Evolutionary conservation across 2,797 vertebrate genomes (phyloP), one percentile per base, ranked within the genome.

Genomic region (Syncerus caffer): DNA sequence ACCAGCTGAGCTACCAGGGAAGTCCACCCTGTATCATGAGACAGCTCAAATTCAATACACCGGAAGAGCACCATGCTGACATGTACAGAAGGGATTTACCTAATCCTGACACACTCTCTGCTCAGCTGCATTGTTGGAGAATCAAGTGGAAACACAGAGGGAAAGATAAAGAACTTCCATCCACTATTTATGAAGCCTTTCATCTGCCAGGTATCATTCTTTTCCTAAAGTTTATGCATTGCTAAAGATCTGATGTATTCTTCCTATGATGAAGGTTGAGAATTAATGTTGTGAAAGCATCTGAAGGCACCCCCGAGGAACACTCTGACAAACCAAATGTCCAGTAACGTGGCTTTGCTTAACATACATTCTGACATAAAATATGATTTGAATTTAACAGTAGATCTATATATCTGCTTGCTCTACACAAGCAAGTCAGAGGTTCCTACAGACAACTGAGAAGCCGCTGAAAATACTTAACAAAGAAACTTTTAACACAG

Each of bases 61-160:
- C 99, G 0, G 99, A 99, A 89, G 99, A 99, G 57, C 99, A 99
- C 85, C 99, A 99, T 0, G 97, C 99, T 13, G 99, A 99, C 94
- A 98, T 99, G 89, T 71, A 38, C 64, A 71, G 34, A 42, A 14
- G 23, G 23, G 71, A 25, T 25, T 99, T 99, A 55, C 99, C 99
- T 13, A 99, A 99, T 34, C 99, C 99, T 4, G 99, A 99, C 51
- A 99, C 99, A 0, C 99, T 99, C 47, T 99, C 99, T 16, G 99
- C 99, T 0, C 99, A 99, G 98, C 99, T 99, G 94, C 99, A 99
- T 83, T 99, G 99, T 96, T 99, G 99, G 99, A 99, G 99, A 98
- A 99, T 99, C 60, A 99, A 99, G 96, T 99, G 99, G 99, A 99
- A 99, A 96, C 99, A 99, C 98, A 98, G 99, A 94, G 99, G 99